phyloP scores from a whole-genome alignment of 2,797 vertebrate genomes.

The Myripristis jacobus region DNA sequence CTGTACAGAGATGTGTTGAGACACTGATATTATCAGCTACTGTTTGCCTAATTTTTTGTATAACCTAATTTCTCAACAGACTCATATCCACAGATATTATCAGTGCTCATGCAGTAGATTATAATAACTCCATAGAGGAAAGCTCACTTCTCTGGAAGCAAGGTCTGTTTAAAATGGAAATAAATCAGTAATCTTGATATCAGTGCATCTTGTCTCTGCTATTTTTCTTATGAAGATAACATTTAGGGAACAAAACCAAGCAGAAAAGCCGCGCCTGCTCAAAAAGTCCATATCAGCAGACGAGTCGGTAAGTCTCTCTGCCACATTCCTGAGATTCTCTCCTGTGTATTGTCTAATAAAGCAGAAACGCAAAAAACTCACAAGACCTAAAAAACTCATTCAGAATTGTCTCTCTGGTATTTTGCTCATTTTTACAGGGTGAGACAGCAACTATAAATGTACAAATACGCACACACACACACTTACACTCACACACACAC shows the following conservation, averaged over 20 bases:
- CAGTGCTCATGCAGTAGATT: slow-evolving; percentile 54
- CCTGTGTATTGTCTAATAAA: slow-evolving; percentile 32
- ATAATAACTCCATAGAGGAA: slow-evolving; percentile 36
- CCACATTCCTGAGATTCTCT: slow-evolving; percentile 34
- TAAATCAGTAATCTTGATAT: slow-evolving; percentile 63
- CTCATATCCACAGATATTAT: slow-evolving; percentile 57
- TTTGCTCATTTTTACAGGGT: slow-evolving; percentile 6
- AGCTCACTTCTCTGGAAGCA: slow-evolving; percentile 37
- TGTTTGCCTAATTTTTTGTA: slow-evolving; percentile 46
- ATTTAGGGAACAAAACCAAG: background rate
- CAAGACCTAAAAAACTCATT: slow-evolving; percentile 12
- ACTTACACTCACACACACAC: too few relatives aligned
- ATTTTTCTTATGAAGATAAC: background rate
- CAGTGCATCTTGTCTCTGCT: slow-evolving; percentile 36
- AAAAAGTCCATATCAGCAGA: slow-evolving; percentile 26
- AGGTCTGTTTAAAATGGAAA: slow-evolving; percentile 54
- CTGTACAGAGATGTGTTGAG: slow-evolving; percentile 33
- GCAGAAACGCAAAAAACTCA: background rate
- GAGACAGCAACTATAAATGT: background rate
- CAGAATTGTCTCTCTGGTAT: background rate
- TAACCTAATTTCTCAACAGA: slow-evolving; percentile 47
- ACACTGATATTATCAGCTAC: slow-evolving; percentile 40
- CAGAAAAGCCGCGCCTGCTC: slow-evolving; percentile 24
- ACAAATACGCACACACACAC: too few relatives aligned
- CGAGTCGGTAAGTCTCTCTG: slow-evolving; percentile 37